A percentile compares a stretch with the other conserved stretches of the same genome.
Conservation (phyloP, 2,888 invertebrate genomes). For the Tachystola acroxantha region DNA sequence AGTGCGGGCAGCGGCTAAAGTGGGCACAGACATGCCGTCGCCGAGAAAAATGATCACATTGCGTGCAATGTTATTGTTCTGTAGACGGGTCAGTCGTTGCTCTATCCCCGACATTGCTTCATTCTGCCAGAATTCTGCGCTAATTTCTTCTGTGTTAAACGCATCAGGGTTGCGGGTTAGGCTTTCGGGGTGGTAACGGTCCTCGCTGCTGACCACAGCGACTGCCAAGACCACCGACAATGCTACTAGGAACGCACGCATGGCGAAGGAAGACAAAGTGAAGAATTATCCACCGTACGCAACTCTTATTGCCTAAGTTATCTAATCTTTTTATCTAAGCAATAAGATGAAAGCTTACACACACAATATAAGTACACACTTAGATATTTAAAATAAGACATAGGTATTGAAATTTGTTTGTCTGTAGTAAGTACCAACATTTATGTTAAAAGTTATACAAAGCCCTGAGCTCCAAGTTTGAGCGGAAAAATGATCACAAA, state of each 20-base stretch:
- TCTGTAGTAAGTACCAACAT: no score
- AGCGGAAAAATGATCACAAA: no score
- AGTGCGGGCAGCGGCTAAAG: slow-evolving; percentile 81
- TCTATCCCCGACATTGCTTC: slow-evolving; percentile 55
- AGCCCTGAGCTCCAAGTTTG: no score
- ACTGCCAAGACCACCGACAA: slow-evolving; percentile 4
- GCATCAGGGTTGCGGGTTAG: slow-evolving; percentile 4
- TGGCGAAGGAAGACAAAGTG: background rate
- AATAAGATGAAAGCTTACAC: no score
- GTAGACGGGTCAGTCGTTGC: slow-evolving; percentile 40
- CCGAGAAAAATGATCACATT: slow-evolving; percentile 86
- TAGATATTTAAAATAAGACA: no score
- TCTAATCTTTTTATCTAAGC: slow-evolving; percentile 6
- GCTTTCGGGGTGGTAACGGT: slow-evolving; percentile 18
- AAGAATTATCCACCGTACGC: background rate
- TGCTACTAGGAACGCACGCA: background rate
- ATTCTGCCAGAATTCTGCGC: slow-evolving; percentile 54
- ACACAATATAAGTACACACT: no score
- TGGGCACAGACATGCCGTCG: slow-evolving; percentile 86
- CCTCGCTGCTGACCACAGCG: slow-evolving; percentile 12
- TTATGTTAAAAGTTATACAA: no score
- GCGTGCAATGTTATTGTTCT: slow-evolving; percentile 24
- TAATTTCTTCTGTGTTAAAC: slow-evolving; percentile 14
- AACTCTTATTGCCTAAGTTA: background rate
- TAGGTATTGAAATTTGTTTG: no score